Evolutionary conservation across 2,888 invertebrate species (phyloP).

Genomic region (Dicyrtoma fusca): DNA sequence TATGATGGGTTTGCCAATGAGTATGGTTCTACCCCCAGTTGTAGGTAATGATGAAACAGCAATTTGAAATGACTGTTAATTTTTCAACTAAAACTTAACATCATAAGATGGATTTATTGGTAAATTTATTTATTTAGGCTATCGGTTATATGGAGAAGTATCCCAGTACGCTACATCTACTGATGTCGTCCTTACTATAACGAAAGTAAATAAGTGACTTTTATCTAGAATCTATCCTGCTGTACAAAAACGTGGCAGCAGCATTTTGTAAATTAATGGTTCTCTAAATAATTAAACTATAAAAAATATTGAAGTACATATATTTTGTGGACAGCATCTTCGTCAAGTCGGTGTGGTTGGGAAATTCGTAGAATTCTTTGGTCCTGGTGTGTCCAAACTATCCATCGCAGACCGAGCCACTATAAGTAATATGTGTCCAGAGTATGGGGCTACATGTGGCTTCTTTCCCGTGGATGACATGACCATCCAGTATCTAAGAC

Average conservation of each 20-base stretch:
- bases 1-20: constrained; percentile 96
- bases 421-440: constrained; percentile 98
- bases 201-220: constrained; percentile 85
- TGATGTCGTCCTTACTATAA: constrained; percentile 94
- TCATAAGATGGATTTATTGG: too few species aligned
- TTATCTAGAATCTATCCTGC: too few species aligned
- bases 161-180: constrained; percentile 88
- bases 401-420: constrained; percentile 97
- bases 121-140: too few species aligned
- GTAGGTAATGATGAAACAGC: too few species aligned
- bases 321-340: constrained; percentile 68
- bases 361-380: constrained; percentile 98
- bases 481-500: constrained; percentile 79
- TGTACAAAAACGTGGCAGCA: too few species aligned
- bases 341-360: constrained; percentile 94
- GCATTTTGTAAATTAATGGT: too few species aligned
- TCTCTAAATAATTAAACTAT: too few species aligned
- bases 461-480: constrained; percentile 88
- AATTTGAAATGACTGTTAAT: too few species aligned
- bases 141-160: constrained; percentile 79
- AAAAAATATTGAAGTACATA: not conserved
- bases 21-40: constrained; percentile 94
- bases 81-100: too few species aligned
- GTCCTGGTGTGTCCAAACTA: constrained; percentile 84
- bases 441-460: constrained; percentile 95